Conservation (phyloP, 1,140 invertebrate species). For the Papilio polytes region DNA sequence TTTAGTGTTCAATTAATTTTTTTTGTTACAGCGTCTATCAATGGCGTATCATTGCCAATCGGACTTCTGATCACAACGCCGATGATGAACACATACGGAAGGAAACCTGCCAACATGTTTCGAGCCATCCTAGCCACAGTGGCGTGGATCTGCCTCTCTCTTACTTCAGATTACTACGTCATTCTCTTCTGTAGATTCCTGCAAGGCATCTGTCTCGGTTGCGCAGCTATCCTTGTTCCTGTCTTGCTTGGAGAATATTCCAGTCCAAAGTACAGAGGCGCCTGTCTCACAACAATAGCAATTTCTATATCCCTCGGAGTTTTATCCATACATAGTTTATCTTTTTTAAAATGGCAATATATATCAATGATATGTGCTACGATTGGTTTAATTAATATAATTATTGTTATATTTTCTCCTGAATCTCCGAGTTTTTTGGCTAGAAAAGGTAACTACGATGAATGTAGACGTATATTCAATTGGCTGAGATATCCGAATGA, state of each 20-base stretch:
- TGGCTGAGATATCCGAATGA: constrained; percentile 41
- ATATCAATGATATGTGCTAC: not conserved
- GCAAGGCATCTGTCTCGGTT: constrained; percentile 44
- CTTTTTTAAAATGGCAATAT: not conserved
- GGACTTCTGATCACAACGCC: not conserved
- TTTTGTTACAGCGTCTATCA: not conserved
- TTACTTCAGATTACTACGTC: not conserved
- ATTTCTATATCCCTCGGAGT: not conserved
- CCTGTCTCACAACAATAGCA: not conserved
- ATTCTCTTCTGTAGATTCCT: constrained; percentile 38
- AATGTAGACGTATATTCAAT: constrained; percentile 39
- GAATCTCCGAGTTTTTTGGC: constrained; percentile 48
- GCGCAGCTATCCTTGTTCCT: constrained; percentile 38
- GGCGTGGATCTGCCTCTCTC: not conserved
- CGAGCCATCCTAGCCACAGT: not conserved
- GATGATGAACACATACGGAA: not conserved
- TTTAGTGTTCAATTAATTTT: too few relatives aligned
- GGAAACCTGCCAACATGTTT: not conserved
- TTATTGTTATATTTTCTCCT: constrained; percentile 41
- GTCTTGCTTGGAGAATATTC: constrained; percentile 51
- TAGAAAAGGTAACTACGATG: constrained; percentile 40
- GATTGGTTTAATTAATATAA: not conserved
- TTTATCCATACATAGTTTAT: not conserved
- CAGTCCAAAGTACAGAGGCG: constrained; percentile 49
- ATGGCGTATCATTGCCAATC: not conserved